Evolutionary conservation across 2,797 vertebrate species (phyloP).

Genomic region (Buphagus erythrorhynchus): DNA sequence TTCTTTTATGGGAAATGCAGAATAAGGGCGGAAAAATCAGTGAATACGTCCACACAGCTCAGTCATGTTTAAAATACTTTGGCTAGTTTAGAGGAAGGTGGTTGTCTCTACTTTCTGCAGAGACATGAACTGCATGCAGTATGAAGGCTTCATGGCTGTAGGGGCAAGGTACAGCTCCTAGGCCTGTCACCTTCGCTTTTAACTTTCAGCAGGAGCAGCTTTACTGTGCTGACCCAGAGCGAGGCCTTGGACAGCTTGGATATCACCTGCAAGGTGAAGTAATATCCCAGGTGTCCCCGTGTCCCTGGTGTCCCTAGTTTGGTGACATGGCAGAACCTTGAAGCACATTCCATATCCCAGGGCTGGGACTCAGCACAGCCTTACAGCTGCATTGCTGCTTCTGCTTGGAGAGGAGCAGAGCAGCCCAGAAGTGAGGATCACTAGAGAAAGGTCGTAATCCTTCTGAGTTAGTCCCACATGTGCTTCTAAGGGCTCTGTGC

Average conservation of each 20-base stretch:
- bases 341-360: neutral
- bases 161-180: neutral
- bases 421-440: neutral
- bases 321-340: neutral
- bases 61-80: conserved; percentile 27
- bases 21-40: neutral
- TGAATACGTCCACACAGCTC: neutral
- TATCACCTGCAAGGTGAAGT: neutral
- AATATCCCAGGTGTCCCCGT: neutral
- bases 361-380: neutral
- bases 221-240: neutral
- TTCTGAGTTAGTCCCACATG: rapidly evolving
- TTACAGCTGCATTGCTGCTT: neutral
- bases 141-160: neutral
- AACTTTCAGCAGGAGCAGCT: neutral
- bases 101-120: neutral
- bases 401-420: neutral
- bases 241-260: neutral
- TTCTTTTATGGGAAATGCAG: conserved; percentile 24
- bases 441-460: neutral
- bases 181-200: neutral
- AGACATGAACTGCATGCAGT: neutral
- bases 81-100: neutral
- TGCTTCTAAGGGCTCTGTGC: neutral
- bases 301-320: neutral